Conservation (phyloP, 1,140 invertebrate genomes). For the Diuraphis noxia region DNA sequence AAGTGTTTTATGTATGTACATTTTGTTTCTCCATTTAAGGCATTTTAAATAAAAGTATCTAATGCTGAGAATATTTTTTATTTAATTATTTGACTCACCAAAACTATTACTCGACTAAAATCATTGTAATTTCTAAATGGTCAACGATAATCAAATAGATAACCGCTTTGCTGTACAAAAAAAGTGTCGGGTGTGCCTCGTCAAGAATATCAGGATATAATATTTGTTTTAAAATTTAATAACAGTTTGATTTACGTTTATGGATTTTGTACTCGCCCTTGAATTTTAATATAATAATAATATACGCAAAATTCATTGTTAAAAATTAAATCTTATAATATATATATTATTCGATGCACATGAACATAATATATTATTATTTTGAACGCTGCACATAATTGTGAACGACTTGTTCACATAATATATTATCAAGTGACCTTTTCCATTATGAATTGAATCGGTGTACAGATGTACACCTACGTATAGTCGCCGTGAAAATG, state of each 20-base stretch:
- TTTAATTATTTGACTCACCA: too few relatives aligned
- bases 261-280: not conserved
- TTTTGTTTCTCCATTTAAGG: too few relatives aligned
- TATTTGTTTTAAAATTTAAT: not conserved
- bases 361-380: not conserved
- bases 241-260: not conserved
- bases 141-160: too few relatives aligned
- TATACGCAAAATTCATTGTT: not conserved
- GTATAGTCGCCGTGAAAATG: not conserved
- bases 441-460: not conserved
- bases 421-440: constrained; percentile 3
- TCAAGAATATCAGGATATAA: too few relatives aligned
- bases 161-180: too few relatives aligned
- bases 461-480: not conserved
- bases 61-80: too few relatives aligned
- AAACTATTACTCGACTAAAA: too few relatives aligned
- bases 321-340: not conserved
- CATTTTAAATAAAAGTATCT: too few relatives aligned
- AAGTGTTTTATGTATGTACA: too few relatives aligned
- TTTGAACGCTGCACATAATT: not conserved
- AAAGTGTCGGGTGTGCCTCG: too few relatives aligned
- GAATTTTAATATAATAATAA: not conserved
- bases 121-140: too few relatives aligned
- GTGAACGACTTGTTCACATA: not conserved
- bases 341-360: not conserved